Evolutionary conservation across 2,888 invertebrate species (phyloP).

Genomic region (Apomyelois bistriatella): DNA sequence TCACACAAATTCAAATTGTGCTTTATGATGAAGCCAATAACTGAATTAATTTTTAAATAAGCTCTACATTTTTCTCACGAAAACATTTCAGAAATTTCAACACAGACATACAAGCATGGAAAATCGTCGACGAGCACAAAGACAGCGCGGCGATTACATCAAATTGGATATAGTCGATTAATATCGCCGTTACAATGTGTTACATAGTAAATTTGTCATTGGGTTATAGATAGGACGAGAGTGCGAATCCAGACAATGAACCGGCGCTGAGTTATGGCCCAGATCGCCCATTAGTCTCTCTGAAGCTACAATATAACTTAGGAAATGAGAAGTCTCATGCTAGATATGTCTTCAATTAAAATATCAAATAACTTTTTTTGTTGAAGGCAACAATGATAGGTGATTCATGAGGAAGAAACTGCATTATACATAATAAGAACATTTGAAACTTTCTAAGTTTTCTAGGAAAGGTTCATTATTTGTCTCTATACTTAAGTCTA

Average conservation of each 20-base stretch:
- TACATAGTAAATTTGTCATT: slow-evolving; percentile 77
- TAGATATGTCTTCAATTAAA: slow-evolving; percentile 40
- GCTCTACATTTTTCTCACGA: neutral
- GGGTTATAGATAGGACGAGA: slow-evolving; percentile 68
- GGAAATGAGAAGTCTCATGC: slow-evolving; percentile 39
- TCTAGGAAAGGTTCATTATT: too few relatives aligned
- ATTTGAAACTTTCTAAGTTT: too few relatives aligned
- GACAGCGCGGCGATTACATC: slow-evolving; percentile 42
- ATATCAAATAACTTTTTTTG: too few relatives aligned
- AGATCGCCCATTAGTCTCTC: slow-evolving; percentile 72
- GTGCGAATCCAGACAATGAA: slow-evolving; percentile 74
- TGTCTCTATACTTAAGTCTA: too few relatives aligned
- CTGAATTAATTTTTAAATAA: too few relatives aligned
- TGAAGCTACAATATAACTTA: slow-evolving; percentile 63
- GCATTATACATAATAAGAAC: too few relatives aligned
- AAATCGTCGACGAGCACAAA: slow-evolving; percentile 15
- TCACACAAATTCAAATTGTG: too few relatives aligned
- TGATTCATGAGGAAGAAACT: too few relatives aligned
- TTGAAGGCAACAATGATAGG: too few relatives aligned
- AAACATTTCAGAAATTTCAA: neutral
- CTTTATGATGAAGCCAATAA: too few relatives aligned
- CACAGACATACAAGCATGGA: slow-evolving; percentile 14
- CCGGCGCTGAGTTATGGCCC: slow-evolving; percentile 64
- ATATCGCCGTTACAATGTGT: slow-evolving; percentile 63
- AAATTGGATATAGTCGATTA: slow-evolving; percentile 59